Evolutionary conservation across 2,888 invertebrate species (phyloP).

Genomic region (Spilarctia lutea): DNA sequence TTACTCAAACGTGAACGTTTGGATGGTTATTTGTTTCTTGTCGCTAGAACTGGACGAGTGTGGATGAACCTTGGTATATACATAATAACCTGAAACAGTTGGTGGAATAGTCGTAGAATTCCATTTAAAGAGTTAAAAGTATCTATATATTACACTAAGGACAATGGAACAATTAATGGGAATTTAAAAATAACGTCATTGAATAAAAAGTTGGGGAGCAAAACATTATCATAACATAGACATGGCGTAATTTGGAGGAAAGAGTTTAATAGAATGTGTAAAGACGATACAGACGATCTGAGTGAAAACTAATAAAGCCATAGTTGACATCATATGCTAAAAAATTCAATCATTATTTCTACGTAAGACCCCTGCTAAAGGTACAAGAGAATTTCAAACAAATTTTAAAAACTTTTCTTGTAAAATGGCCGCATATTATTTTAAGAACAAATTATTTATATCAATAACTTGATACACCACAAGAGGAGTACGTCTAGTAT

Average conservation of each 20-base stretch:
- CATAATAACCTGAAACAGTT: no score
- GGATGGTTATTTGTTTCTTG: no score
- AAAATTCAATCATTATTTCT: not conserved
- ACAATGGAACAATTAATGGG: no score
- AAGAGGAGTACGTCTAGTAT: conserved; percentile 10
- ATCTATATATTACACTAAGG: no score
- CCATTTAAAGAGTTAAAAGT: no score
- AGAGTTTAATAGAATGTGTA: not conserved
- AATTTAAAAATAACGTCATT: not conserved
- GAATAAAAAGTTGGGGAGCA: not conserved
- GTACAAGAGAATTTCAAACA: not conserved
- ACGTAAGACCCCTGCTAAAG: not conserved
- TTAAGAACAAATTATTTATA: not conserved
- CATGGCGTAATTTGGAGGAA: not conserved
- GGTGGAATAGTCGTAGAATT: not conserved
- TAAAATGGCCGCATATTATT: not conserved
- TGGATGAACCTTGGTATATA: no score
- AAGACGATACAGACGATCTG: no score
- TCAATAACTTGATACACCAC: conserved; percentile 3
- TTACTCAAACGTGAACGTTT: no score
- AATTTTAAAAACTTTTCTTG: not conserved
- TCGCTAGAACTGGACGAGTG: no score
- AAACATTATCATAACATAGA: not conserved
- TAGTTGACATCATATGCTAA: not conserved
- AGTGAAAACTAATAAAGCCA: not conserved